Conservation (phyloP, 2,113 vertebrate genomes). For the Micromys minutus region DNA sequence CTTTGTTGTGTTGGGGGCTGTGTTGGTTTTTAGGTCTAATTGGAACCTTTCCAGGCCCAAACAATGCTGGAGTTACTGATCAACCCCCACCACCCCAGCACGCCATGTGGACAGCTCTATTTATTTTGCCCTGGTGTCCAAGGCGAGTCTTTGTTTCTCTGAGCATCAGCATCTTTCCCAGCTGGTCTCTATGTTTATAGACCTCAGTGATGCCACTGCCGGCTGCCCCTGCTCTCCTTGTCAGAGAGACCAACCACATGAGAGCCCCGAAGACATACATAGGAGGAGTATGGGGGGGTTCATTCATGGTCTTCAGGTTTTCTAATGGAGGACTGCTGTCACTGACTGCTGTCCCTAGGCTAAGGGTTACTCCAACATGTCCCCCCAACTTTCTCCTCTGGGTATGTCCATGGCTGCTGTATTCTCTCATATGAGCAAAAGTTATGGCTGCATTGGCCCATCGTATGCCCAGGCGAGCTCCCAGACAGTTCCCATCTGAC, state of each 20-base stretch:
- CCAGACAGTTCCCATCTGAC: neutral
- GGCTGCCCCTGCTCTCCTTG: neutral
- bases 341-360: neutral
- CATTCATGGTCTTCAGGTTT: neutral
- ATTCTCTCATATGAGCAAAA: neutral
- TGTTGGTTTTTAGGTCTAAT: neutral
- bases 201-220: neutral
- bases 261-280: too few species aligned
- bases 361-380: too few species aligned
- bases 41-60: fast-evolving
- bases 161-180: too few species aligned
- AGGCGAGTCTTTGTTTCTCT: neutral
- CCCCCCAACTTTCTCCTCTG: neutral
- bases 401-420: too few species aligned
- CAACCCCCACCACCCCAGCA: too few species aligned
- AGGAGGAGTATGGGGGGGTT: neutral
- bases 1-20: neutral
- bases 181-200: neutral
- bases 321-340: neutral
- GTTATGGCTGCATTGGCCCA: too few species aligned
- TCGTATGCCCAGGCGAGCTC: neutral
- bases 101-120: too few species aligned
- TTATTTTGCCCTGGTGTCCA: neutral
- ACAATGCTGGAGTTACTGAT: neutral
- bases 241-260: neutral